Conservation (phyloP, 2,888 invertebrate species). For the Andrena bucephala region DNA sequence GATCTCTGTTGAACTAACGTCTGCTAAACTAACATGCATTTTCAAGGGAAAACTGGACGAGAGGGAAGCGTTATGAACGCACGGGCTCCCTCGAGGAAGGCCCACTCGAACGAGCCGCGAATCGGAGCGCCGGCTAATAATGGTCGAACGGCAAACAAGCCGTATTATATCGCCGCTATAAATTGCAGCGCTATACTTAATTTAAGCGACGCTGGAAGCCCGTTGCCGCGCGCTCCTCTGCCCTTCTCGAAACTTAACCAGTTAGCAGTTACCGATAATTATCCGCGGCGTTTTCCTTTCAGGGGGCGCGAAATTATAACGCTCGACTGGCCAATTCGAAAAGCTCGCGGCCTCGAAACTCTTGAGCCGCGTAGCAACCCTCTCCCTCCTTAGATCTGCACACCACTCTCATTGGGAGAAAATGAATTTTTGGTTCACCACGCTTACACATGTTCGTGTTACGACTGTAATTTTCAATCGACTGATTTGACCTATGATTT, state of each 20-base stretch:
- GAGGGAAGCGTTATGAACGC: slow-evolving; percentile 54
- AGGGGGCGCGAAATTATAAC: slow-evolving; percentile 66
- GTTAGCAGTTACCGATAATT: slow-evolving; percentile 80
- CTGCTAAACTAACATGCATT: slow-evolving; percentile 37
- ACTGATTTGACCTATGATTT: background rate
- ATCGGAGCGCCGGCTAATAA: slow-evolving; percentile 71
- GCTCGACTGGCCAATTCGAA: slow-evolving; percentile 50
- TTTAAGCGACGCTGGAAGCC: slow-evolving; percentile 52
- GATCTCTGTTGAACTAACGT: slow-evolving; percentile 2
- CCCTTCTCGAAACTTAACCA: slow-evolving; percentile 74
- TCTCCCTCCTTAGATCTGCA: background rate
- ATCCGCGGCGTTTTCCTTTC: slow-evolving; percentile 71
- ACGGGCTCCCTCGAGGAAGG: slow-evolving; percentile 45
- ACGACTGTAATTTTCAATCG: background rate
- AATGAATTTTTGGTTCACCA: background rate
- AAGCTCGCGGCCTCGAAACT: slow-evolving; percentile 54
- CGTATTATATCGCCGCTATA: slow-evolving; percentile 76
- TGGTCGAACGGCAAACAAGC: slow-evolving; percentile 73
- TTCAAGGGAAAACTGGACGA: slow-evolving; percentile 44
- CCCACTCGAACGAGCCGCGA: slow-evolving; percentile 57
- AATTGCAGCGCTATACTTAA: slow-evolving; percentile 74
- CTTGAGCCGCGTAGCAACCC: slow-evolving; percentile 24
- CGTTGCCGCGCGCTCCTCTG: slow-evolving; percentile 19
- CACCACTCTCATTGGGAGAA: background rate
- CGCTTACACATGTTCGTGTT: background rate